Evolutionary conservation across 2,797 vertebrate genomes (phyloP), one percentile per base, ranked within the genome.

Genomic region (Buceros bicornis): DNA sequence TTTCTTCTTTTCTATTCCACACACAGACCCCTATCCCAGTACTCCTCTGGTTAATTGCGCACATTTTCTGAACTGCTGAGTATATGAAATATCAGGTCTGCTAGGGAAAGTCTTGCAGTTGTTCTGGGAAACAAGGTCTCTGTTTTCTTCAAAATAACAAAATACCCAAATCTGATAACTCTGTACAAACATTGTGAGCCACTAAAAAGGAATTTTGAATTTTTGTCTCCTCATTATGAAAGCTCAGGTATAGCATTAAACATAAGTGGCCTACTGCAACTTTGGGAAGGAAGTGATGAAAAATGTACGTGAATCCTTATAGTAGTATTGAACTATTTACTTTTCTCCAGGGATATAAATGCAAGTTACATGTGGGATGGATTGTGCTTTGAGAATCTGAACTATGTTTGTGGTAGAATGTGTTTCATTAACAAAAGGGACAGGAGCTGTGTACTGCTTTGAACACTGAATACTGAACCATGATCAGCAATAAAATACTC

Each of bases 1-100:
- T 8, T 28, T 18, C 24, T 18, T 37, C 10, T 48, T 21, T 57
- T 43, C 14, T 45, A 4, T 56, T 50, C 3, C 24, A 33, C 19
- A 16, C 12, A 5, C 35, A 3, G 3, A 0, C 6, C 2, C 1
- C 10, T n/a, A 12, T 12, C 11, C 16, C 21, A 54, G 12, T 67
- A 64, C 7, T 69, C 6, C 12, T 78, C 60, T 85, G 56, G 64
- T 78, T 95, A 73, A 40, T 90, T 96, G 92, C 93, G 69, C 45
- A 81, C 21, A 11, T 89, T 93, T 96, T 97, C 81, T 70, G 3
- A 33, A 37, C 85, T 95, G 71, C 71, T 92, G 82, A 89, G 56
- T 87, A 54, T 69, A 77, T 96, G 89, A 96, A 97, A 92, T 96
- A 76, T 4, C 95, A 94, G 33, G 25, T 78, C 66, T 84, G 5